phyloP scores from a whole-genome alignment of 2,797 vertebrate genomes.

The Sparus aurata region DNA sequence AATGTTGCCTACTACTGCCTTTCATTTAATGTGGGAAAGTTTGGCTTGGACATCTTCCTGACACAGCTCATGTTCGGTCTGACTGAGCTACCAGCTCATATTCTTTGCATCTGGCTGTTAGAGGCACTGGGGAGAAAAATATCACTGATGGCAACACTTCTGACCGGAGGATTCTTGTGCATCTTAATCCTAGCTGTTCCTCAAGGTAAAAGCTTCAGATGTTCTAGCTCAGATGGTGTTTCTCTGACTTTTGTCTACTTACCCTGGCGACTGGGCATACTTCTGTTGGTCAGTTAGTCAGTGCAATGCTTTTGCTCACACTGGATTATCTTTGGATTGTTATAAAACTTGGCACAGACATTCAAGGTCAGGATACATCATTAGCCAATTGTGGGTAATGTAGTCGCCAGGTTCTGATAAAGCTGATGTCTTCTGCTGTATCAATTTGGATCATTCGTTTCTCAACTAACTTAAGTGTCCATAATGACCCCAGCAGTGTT shows the following conservation, averaged over 20 bases:
- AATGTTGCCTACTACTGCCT: conserved; percentile 87
- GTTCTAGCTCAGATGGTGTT: neutral
- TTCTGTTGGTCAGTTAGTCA: neutral
- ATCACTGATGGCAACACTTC: conserved; percentile 77
- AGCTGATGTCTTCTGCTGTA: too few relatives aligned
- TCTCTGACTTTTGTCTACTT: neutral
- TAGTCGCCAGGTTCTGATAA: too few relatives aligned
- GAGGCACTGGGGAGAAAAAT: conserved; percentile 84
- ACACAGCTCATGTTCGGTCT: conserved; percentile 89
- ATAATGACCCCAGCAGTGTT: too few relatives aligned
- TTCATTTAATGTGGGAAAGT: conserved; percentile 86
- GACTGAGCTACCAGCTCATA: conserved; percentile 86
- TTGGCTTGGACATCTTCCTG: conserved; percentile 90
- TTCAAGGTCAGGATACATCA: neutral
- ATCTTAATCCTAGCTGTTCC: conserved; percentile 83
- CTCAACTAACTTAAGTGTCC: too few relatives aligned
- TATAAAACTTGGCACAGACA: neutral
- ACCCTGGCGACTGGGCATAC: neutral
- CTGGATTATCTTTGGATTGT: neutral
- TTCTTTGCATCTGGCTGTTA: conserved; percentile 83
- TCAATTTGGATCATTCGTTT: too few relatives aligned
- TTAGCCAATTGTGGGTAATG: too few relatives aligned
- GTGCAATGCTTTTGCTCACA: neutral
- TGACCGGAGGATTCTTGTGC: conserved; percentile 83
- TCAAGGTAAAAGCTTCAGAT: conserved; percentile 77